A percentile compares a stretch with the other conserved stretches of the same genome.
These are phyloP conservation scores for Sebastes jordani DNA, from an alignment of 2,797 vertebrate genomes.

Conservation along the genomic window DNA sequence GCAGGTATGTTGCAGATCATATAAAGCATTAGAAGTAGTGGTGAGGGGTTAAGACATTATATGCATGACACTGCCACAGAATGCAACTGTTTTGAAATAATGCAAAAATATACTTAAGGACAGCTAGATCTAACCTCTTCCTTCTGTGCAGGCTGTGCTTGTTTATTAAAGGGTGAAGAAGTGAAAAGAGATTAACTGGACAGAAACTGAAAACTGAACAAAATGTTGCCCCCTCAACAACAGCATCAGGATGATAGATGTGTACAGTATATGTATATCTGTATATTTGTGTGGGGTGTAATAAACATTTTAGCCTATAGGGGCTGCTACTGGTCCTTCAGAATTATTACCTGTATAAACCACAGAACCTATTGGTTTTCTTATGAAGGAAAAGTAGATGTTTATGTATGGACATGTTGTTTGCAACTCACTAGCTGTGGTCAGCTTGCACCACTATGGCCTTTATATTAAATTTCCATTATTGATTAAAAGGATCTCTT, in stretches of 20 bases:
- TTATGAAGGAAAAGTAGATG: neutral
- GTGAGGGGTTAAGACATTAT: neutral
- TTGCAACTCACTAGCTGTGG: neutral
- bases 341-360: neutral
- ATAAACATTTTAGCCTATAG: neutral
- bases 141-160: neutral
- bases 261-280: neutral
- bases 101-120: neutral
- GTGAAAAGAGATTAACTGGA: neutral
- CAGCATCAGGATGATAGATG: neutral
- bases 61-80: neutral
- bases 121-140: neutral
- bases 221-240: neutral
- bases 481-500: conserved; percentile 46
- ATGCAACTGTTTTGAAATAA: neutral
- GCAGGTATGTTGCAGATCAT: neutral
- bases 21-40: neutral
- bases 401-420: conserved; percentile 11
- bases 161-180: neutral
- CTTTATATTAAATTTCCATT: conserved; percentile 47
- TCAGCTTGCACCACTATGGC: neutral
- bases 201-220: neutral
- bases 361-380: neutral
- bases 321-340: neutral
- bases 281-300: neutral